A percentile compares a stretch with the other conserved stretches of the same genome.
Conservation (phyloP, 1,140 invertebrate genomes). For the Drosophila serrata region DNA sequence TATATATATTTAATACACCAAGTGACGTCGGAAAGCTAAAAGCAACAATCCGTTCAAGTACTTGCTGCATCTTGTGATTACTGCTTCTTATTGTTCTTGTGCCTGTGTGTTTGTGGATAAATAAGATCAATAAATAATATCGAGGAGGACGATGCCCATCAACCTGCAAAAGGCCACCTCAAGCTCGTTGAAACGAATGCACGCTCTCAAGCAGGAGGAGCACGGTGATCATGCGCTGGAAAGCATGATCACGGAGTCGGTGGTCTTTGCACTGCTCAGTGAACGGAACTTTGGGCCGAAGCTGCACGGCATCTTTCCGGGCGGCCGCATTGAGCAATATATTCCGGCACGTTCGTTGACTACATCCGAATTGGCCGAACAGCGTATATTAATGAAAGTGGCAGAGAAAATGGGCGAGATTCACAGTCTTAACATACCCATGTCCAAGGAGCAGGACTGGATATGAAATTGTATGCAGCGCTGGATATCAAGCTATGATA, state of each 20-base stretch:
- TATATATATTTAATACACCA: slow-evolving; percentile 41
- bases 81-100: slow-evolving; percentile 15
- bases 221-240: slow-evolving; percentile 94
- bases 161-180: slow-evolving; percentile 72
- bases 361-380: slow-evolving; percentile 92
- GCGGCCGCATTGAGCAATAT: slow-evolving; percentile 98
- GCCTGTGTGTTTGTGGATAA: slow-evolving; percentile 18
- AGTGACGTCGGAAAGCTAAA: slow-evolving; percentile 38
- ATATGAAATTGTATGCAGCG: slow-evolving; percentile 95
- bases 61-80: slow-evolving; percentile 21
- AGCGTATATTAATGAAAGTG: slow-evolving; percentile 91
- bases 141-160: slow-evolving; percentile 50
- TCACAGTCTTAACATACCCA: slow-evolving; percentile 96
- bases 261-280: slow-evolving; percentile 97
- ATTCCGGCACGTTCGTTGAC: slow-evolving; percentile 95
- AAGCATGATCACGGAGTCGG: slow-evolving; percentile 96
- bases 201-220: slow-evolving; percentile 70
- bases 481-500: slow-evolving; percentile 88
- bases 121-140: not conserved
- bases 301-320: slow-evolving; percentile 97
- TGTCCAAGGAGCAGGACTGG: slow-evolving; percentile 97
- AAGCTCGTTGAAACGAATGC: slow-evolving; percentile 59
- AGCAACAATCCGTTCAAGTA: slow-evolving; percentile 19
- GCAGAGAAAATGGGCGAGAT: slow-evolving; percentile 96
- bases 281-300: slow-evolving; percentile 97